Base-by-base conservation (phyloP, 2,113 vertebrate genomes). In the Bombycilla garrulus region DNA sequence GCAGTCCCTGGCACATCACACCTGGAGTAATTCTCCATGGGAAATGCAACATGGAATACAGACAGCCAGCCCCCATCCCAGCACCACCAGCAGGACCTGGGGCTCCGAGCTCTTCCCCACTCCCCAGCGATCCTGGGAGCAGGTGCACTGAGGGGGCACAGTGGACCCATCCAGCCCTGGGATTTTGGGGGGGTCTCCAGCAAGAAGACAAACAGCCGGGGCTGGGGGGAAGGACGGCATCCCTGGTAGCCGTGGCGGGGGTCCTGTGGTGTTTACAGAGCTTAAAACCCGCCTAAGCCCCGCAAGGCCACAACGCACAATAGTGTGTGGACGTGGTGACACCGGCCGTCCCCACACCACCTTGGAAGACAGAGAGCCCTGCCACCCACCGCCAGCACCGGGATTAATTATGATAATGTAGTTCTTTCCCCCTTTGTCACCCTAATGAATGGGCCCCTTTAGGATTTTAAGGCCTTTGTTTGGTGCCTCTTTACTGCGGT, bases 391-490 rank as follows among this genome's bases (percentile, higher is more conserved):
- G 98, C 95, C 98, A 98, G 98, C 92, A 95, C 91, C 86, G 66
- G 98, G 98, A 98, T 98, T 99, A 98, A 99, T 99, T 99, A 99
- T 99, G 98, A 99, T 99, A 99, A 99, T 99, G 98, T 98, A 98
- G 99, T 99, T 98, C 98, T 99, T 98, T 98, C 96, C 96, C 97
- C 98, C 97, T 99, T 99, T 99, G 99, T 99, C 98, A 98, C 97
- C 94, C 94, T 98, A 98, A 99, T 99, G 99, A 99, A 99, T 99
- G 98, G 98, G 97, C 97, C 98, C 98, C 98, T 98, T 98, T 98
- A 98, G 98, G 98, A 98, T 98, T 98, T 98, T 98, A 98, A 98
- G 97, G 98, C 98, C 98, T 98, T 99, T 99, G 98, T 99, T 98
- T 98, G 98, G 97, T 97, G 67, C 97, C 97, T 98, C 99, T 98